A percentile compares a stretch with the other conserved stretches of the same genome.
phyloP scores from a whole-genome alignment of 2,888 invertebrate species.

The Labia minor region DNA sequence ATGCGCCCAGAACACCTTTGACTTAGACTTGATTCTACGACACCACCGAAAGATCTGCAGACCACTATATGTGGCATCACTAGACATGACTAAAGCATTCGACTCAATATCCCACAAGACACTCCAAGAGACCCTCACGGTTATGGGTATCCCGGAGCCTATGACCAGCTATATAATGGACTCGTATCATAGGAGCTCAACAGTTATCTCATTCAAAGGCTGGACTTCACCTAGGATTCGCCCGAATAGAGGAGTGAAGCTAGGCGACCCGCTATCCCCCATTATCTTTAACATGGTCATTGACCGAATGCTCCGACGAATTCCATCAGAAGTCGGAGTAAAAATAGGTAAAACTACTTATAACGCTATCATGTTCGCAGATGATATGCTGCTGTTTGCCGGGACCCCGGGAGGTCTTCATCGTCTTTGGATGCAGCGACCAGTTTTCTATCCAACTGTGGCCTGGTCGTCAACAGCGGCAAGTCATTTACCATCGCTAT shows the following conservation, averaged over 20 bases:
- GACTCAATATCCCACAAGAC: slow-evolving; percentile 31
- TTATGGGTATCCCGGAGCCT: too few species aligned
- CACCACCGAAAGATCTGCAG: too few species aligned
- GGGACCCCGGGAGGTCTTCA: too few species aligned
- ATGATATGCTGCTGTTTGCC: too few species aligned
- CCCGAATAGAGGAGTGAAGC: slow-evolving; percentile 34
- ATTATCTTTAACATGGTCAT: too few species aligned
- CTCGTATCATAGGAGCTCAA: slow-evolving; percentile 8
- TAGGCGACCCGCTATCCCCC: slow-evolving; percentile 37
- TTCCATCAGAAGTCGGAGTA: slow-evolving; percentile 33
- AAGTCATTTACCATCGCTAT: background rate
- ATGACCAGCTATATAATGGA: too few species aligned
- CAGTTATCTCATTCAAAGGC: too few species aligned
- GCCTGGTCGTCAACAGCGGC: background rate
- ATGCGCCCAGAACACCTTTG: slow-evolving; percentile 27
- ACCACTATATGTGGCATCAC: background rate
- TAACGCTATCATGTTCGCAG: too few species aligned
- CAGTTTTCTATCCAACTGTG: too few species aligned
- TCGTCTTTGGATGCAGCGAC: too few species aligned
- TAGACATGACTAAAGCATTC: background rate
- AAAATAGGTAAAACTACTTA: background rate
- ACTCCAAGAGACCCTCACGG: slow-evolving; percentile 30
- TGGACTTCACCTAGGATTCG: too few species aligned
- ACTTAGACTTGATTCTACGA: slow-evolving; percentile 25
- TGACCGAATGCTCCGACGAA: too few species aligned